These are phyloP conservation scores for Catonia carolina DNA, from an alignment of 2,888 invertebrate species.

Conservation along the genomic window DNA sequence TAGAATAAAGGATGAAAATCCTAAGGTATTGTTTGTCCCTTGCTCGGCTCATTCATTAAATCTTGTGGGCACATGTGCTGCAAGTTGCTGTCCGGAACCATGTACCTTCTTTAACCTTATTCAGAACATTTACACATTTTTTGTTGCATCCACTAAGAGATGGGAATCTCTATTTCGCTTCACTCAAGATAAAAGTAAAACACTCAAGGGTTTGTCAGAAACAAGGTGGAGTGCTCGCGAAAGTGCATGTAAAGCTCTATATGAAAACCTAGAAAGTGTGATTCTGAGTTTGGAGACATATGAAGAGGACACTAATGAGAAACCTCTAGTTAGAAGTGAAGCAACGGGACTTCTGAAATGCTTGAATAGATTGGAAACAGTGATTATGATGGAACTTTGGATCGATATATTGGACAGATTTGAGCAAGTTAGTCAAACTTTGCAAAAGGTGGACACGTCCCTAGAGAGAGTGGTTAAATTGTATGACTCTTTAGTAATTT, in stretches of 20 bases:
- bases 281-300: conserved; percentile 14
- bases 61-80: conserved; percentile 7
- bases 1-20: conserved; percentile 8
- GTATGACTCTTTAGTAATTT: conserved; percentile 15
- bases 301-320: conserved; percentile 14
- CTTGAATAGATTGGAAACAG: conserved; percentile 15
- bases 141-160: conserved; percentile 12
- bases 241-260: conserved; percentile 15
- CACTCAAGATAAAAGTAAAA: conserved; percentile 2
- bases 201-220: conserved; percentile 13
- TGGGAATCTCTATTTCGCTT: conserved; percentile 16
- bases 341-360: conserved; percentile 8
- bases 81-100: too few species aligned
- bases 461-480: conserved; percentile 3
- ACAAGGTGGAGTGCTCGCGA: conserved; percentile 16
- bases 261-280: conserved; percentile 19
- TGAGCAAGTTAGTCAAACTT: conserved; percentile 15
- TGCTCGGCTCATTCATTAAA: conserved; percentile 19
- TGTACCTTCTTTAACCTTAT: too few species aligned
- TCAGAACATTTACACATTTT: neutral
- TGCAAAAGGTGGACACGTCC: conserved; percentile 16
- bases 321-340: conserved; percentile 16
- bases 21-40: conserved; percentile 15
- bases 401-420: conserved; percentile 18
- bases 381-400: conserved; percentile 16